These are phyloP conservation scores for Parus major DNA, from an alignment of 2,113 vertebrate species.

Conservation along the genomic window DNA sequence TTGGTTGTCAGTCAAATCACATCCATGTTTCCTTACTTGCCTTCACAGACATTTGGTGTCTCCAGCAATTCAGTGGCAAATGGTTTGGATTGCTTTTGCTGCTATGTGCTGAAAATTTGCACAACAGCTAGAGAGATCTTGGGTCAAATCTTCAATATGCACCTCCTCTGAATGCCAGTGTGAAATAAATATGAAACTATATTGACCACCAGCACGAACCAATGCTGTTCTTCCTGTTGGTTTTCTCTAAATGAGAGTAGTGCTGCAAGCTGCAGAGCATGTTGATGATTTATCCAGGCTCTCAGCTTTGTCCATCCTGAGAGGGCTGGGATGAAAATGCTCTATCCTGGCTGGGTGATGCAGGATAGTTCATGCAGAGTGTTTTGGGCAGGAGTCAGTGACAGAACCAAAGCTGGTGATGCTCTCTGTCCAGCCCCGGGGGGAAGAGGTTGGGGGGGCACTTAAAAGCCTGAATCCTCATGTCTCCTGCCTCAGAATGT, in stretches of 20 bases:
- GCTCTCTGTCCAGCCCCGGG: background rate
- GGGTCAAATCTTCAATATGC: background rate
- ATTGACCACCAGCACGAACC: background rate
- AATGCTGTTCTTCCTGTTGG: background rate
- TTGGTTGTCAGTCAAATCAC: conserved; percentile 65
- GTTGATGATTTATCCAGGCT: background rate
- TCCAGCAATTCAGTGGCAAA: background rate
- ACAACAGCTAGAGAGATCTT: background rate
- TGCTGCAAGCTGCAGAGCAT: background rate
- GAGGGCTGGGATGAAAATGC: background rate
- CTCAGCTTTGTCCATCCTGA: background rate
- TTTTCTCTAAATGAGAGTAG: background rate
- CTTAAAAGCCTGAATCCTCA: background rate
- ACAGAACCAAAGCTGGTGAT: background rate
- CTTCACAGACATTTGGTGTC: conserved; percentile 41
- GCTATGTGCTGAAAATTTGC: background rate
- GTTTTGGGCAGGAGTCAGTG: background rate
- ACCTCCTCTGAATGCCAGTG: background rate
- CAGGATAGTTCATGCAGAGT: background rate
- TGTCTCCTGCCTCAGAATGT: background rate
- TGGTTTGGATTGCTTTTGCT: background rate
- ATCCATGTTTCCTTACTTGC: conserved; percentile 41
- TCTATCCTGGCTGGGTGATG: background rate
- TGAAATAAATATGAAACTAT: background rate
- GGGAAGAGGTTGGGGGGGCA: background rate